phyloP scores from a whole-genome alignment of 2,888 invertebrate species.

The Plemyria rubiginata region DNA sequence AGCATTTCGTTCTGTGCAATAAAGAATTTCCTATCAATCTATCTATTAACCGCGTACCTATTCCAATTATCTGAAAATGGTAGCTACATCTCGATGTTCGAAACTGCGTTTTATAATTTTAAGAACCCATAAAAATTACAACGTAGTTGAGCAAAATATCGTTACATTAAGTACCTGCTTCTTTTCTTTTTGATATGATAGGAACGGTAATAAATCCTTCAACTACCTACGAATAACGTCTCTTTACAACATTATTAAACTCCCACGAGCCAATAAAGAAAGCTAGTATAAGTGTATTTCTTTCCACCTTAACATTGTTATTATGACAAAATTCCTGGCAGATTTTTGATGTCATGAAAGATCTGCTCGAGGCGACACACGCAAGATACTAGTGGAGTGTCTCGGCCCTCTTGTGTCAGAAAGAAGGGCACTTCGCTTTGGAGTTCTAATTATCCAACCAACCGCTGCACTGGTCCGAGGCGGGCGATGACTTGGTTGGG shows the following conservation, averaged over 20 bases:
- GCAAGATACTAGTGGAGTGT: slow-evolving; percentile 54
- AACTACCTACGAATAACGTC: slow-evolving; percentile 34
- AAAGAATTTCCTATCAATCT: no score
- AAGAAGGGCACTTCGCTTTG: slow-evolving; percentile 65
- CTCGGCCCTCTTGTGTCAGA: slow-evolving; percentile 53
- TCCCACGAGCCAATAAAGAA: slow-evolving; percentile 55
- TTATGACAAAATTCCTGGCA: slow-evolving; percentile 44
- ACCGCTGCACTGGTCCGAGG: slow-evolving; percentile 37
- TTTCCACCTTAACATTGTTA: slow-evolving; percentile 39
- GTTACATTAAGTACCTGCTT: neutral
- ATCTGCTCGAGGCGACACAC: slow-evolving; percentile 57
- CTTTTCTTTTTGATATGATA: slow-evolving; percentile 10
- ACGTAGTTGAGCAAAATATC: slow-evolving; percentile 10
- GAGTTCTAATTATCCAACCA: slow-evolving; percentile 68
- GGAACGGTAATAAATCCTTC: slow-evolving; percentile 36
- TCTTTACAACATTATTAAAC: slow-evolving; percentile 52
- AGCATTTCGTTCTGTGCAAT: no score
- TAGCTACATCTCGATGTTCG: slow-evolving; percentile 15
- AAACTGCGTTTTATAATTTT: neutral
- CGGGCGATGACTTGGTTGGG: slow-evolving; percentile 57
- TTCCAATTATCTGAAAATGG: slow-evolving; percentile 1
- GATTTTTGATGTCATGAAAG: slow-evolving; percentile 42
- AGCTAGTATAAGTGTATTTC: slow-evolving; percentile 46
- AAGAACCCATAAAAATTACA: slow-evolving; percentile 25
- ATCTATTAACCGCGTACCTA: neutral